Evolutionary conservation across 2,888 invertebrate genomes (phyloP).

Genomic region (Cremastobaeus sp.): DNA sequence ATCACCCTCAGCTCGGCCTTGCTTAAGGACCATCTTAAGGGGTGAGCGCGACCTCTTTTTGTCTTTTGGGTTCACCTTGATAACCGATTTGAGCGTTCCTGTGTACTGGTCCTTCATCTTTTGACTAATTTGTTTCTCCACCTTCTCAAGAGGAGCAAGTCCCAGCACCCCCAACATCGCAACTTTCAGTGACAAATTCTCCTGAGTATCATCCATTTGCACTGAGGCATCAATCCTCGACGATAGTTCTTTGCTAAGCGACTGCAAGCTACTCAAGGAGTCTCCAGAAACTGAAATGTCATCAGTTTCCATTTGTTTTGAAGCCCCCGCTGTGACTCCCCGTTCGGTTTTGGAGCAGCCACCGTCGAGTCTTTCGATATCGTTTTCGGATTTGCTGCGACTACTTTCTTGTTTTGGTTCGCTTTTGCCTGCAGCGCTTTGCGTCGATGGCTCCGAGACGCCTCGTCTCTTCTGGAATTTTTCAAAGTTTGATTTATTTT

Average conservation of each 20-base stretch:
- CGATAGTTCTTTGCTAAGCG: constrained; percentile 62
- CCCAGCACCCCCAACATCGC: constrained; percentile 87
- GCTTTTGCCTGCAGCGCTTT: constrained; percentile 53
- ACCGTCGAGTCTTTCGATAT: constrained; percentile 59
- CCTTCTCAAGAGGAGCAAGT: constrained; percentile 86
- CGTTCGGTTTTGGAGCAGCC: constrained; percentile 45
- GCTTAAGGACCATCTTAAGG: constrained; percentile 87
- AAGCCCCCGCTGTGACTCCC: constrained; percentile 57
- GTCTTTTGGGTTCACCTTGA: constrained; percentile 82
- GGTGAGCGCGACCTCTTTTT: constrained; percentile 83
- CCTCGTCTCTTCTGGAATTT: constrained; percentile 67
- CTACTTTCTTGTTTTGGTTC: constrained; percentile 56
- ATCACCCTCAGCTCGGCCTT: constrained; percentile 79
- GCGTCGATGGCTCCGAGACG: constrained; percentile 68
- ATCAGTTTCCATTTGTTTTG: constrained; percentile 70
- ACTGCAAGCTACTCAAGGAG: constrained; percentile 69
- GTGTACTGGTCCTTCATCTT: constrained; percentile 83
- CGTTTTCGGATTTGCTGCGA: constrained; percentile 76
- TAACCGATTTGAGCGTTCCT: constrained; percentile 90
- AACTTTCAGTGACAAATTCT: constrained; percentile 85
- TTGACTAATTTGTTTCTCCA: constrained; percentile 79
- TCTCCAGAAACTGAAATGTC: constrained; percentile 75
- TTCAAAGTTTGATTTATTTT: constrained; percentile 67
- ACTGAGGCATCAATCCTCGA: not conserved
- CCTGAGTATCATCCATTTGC: constrained; percentile 80